Conservation (phyloP, 1,140 invertebrate genomes). For the Drosophila rufa region DNA sequence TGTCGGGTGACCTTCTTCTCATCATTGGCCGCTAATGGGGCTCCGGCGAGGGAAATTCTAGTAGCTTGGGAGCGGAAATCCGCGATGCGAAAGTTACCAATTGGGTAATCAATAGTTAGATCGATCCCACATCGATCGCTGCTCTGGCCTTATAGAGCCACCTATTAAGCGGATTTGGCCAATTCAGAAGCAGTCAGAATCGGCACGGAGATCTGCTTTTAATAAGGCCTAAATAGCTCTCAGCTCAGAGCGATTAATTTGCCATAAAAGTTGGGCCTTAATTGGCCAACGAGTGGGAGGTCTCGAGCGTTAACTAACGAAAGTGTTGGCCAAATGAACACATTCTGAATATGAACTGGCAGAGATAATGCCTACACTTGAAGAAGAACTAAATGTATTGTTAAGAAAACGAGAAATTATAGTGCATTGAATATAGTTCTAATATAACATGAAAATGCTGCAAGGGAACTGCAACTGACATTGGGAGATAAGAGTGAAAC, state of each 20-base stretch:
- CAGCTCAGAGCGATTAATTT: slow-evolving; percentile 55
- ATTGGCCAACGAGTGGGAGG: slow-evolving; percentile 36
- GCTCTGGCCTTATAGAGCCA: slow-evolving; percentile 2
- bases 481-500: slow-evolving; percentile 30
- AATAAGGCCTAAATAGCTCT: slow-evolving; percentile 60
- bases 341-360: background rate
- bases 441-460: background rate
- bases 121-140: slow-evolving; percentile 42
- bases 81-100: slow-evolving; percentile 47
- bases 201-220: slow-evolving; percentile 57
- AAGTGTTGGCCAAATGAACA: slow-evolving; percentile 31
- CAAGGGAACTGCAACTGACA: slow-evolving; percentile 12
- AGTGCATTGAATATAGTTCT: too few species aligned
- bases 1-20: slow-evolving; percentile 63
- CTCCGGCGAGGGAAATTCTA: slow-evolving; percentile 57
- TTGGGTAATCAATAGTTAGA: slow-evolving; percentile 36
- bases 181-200: slow-evolving; percentile 56
- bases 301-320: slow-evolving; percentile 20
- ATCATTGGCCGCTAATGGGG: slow-evolving; percentile 32
- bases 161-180: slow-evolving; percentile 43
- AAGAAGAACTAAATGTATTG: background rate
- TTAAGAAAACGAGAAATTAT: background rate
- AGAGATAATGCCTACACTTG: background rate
- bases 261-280: slow-evolving; percentile 63
- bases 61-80: slow-evolving; percentile 78